phyloP scores from a whole-genome alignment of 1,140 invertebrate species.

The Trichonephila clavata region DNA sequence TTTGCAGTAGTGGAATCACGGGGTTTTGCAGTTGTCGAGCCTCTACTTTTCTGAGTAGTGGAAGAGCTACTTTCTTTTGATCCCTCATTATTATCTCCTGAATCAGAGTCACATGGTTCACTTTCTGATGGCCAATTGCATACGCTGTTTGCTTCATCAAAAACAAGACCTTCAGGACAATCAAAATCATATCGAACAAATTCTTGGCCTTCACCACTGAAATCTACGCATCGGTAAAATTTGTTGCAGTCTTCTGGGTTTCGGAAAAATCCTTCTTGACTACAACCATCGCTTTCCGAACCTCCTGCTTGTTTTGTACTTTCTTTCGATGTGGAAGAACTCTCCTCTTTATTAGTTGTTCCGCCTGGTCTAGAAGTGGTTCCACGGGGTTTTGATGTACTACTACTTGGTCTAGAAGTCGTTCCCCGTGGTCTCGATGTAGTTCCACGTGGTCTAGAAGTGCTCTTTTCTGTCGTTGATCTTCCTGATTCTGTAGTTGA shows the following conservation, averaged over 20 bases:
- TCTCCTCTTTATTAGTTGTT: not conserved
- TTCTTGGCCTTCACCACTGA: slow-evolving; percentile 82
- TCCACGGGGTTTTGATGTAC: not conserved
- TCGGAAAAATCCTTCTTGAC: slow-evolving; percentile 77
- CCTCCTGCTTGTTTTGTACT: not conserved
- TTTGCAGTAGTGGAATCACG: not conserved
- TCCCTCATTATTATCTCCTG: not conserved
- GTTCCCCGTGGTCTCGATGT: not conserved
- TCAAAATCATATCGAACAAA: slow-evolving; percentile 83
- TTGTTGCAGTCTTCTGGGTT: slow-evolving; percentile 78
- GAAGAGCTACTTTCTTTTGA: not conserved
- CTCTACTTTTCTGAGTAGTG: not conserved
- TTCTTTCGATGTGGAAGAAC: not conserved
- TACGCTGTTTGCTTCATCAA: slow-evolving; percentile 80
- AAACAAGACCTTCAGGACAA: slow-evolving; percentile 80
- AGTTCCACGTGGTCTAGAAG: not conserved
- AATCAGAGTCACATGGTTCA: slow-evolving; percentile 84
- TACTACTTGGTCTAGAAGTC: not conserved
- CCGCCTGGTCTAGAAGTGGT: not conserved
- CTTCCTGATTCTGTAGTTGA: not conserved
- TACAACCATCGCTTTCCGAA: slow-evolving; percentile 52
- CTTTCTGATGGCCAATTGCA: slow-evolving; percentile 82
- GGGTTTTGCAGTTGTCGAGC: not conserved
- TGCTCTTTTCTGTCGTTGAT: not conserved
- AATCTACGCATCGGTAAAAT: slow-evolving; percentile 80